Base-by-base conservation (phyloP, 2,113 vertebrate genomes). In the Grus americana region DNA sequence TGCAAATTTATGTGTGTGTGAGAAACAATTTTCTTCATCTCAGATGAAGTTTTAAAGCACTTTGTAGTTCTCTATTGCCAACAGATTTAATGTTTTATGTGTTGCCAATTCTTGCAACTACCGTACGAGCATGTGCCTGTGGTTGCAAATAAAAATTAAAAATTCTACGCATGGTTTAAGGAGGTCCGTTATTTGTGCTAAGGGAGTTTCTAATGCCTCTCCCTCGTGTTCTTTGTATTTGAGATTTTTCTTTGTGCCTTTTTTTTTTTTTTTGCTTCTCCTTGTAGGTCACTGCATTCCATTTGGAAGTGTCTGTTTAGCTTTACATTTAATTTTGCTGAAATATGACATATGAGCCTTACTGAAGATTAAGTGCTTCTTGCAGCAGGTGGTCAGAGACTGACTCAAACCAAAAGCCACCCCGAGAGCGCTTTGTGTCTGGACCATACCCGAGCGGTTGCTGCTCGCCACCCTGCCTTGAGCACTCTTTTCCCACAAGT, bases 31-130 rank as follows among this genome's bases (percentile, higher is more conserved):
- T 89, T 74, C 98, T 98, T 98, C 98, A 97, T 98, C 98, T 92
- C 94, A 80, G 97, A 97, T 97, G 98, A 98, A 97, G 98, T 95
- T 97, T 98, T 96, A 98, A 98, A 99, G 99, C 99, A 99, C 99
- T 99, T 99, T 99, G 99, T 98, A 98, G 98, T 98, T 98, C 98
- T 98, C 98, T 97, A 98, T 99, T 99, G 99, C 99, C 99, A 99
- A 99, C 98, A 97, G 97, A 98, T 97, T 98, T 98, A 96, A 97
- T 96, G 96, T 98, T 98, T 98, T 98, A 95, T 98, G 97, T 97
- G 97, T 99, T 98, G 98, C 98, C 98, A 99, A 98, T 95, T 97
- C 95, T 97, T 98, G 98, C 98, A 97, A 74, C 97, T 95, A 86
- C 96, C 57, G 96, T 74, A 98, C 87, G 58, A 88, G 96, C 91